Base-by-base conservation (phyloP, 2,113 vertebrate species). In the Rhinichthys klamathensis region DNA sequence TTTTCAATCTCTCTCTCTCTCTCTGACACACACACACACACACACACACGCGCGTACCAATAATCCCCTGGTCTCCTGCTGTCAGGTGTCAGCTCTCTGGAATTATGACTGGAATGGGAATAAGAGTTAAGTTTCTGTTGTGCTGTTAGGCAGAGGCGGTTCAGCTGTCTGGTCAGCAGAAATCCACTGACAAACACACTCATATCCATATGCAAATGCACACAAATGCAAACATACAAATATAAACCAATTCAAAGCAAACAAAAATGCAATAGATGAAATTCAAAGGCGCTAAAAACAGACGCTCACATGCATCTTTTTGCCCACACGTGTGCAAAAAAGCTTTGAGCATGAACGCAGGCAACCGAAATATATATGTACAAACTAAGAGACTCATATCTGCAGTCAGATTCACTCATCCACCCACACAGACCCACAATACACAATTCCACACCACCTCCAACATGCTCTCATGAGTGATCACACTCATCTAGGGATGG, bases 351-450 rank as follows among this genome's bases (percentile, higher is more conserved):
- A 73, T 73, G 70, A 73, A 46, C 3, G 70, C 70, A 73, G 2
- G 38, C 38, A 25, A 46, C 4, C 2, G 23, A 73, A 73, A 73
- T n/a, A 73, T 73, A 82, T 18, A 90, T 80, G 84, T 41, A 87
- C 51, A 89, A 85, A 88, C 72, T 86, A 91, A 87, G 13, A 89
- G 69, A 75, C 89, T 86, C 73, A 89, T 89, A 87, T 90, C 80
- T 90, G 84, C 54, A 38, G 89, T 92, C 88, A 90, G 72, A 90
- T 92, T 92, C 91, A 94, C 93, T 92, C 91, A 80, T 89, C 91
- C 67, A 86, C 92, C 93, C 88, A 93, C 93, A 91, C 91, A 90
- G 35, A 85, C n/a, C 32, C 83, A 86, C 81, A 27, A 72, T 84
- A 60, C 67, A 74, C 38, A 76, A 63, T 82, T 82, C 79, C 58